Conservation (phyloP, 2,797 vertebrate genomes). For the Phaenicophaeus curvirostris region DNA sequence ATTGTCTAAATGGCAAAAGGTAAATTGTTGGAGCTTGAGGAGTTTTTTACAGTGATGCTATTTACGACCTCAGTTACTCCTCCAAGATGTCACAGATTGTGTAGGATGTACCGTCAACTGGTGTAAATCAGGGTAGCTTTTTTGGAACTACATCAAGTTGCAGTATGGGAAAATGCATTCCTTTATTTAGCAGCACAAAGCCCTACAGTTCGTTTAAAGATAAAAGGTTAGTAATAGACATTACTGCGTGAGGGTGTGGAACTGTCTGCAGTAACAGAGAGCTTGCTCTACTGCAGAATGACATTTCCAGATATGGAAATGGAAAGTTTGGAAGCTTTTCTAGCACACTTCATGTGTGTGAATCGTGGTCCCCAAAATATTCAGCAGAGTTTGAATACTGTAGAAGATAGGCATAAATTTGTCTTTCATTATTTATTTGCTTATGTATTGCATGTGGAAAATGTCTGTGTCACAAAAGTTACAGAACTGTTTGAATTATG, state of each 20-base stretch:
- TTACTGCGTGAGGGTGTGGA: neutral
- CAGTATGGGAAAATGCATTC: conserved; percentile 11
- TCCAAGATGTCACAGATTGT: conserved; percentile 3
- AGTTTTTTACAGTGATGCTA: conserved; percentile 4
- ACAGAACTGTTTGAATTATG: neutral
- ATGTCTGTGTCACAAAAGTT: neutral
- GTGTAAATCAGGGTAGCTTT: conserved; percentile 21
- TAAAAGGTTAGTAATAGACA: neutral
- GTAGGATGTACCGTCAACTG: conserved; percentile 17
- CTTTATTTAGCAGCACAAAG: conserved; percentile 40
- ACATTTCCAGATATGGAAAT: conserved; percentile 21
- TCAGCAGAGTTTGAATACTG: neutral
- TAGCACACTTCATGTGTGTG: neutral
- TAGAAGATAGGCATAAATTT: neutral
- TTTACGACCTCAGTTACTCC: conserved; percentile 34
- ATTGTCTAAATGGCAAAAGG: neutral
- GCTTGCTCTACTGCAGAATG: neutral
- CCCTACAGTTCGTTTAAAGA: neutral
- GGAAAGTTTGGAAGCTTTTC: neutral
- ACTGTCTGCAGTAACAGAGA: neutral
- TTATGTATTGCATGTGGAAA: neutral
- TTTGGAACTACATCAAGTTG: neutral
- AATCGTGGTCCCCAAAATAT: neutral
- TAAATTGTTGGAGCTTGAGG: neutral
- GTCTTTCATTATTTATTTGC: neutral